These are phyloP conservation scores for Thomomys bottae DNA, from an alignment of 2,113 vertebrate species.

Conservation along the genomic window DNA sequence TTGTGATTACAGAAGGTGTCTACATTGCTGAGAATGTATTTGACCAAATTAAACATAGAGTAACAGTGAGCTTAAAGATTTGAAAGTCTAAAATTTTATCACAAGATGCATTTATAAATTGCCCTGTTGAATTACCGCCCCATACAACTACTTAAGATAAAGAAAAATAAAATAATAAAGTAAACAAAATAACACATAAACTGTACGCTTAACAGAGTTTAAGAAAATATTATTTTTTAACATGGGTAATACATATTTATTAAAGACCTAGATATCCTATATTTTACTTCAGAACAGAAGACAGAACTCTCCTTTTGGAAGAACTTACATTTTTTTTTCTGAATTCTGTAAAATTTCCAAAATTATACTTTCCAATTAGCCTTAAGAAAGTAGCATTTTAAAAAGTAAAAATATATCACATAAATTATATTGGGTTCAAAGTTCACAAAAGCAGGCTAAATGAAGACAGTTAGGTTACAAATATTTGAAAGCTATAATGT, in stretches of 20 bases:
- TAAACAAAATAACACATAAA: neutral
- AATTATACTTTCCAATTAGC: neutral
- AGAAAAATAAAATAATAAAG: too few species aligned
- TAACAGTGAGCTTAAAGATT: slow-evolving; percentile 6
- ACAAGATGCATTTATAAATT: too few species aligned
- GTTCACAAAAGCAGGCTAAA: neutral
- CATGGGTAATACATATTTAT: neutral
- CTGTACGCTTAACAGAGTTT: neutral
- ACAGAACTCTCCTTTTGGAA: neutral
- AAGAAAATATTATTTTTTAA: neutral
- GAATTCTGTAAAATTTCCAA: neutral
- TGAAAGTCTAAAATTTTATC: neutral
- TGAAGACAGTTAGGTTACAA: neutral
- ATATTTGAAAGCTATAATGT: neutral
- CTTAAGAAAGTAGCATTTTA: too few species aligned
- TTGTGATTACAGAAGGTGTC: neutral
- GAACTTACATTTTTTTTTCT: neutral
- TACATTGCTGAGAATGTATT: neutral
- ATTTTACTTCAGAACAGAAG: neutral
- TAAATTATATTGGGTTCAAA: neutral
- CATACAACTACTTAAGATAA: too few species aligned
- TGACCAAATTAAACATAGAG: slow-evolving; percentile 23
- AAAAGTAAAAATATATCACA: too few species aligned
- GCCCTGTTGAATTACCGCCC: too few species aligned
- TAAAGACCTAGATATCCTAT: neutral